Conservation (phyloP, 2,888 invertebrate genomes). For the Hydropsyche betteni region DNA sequence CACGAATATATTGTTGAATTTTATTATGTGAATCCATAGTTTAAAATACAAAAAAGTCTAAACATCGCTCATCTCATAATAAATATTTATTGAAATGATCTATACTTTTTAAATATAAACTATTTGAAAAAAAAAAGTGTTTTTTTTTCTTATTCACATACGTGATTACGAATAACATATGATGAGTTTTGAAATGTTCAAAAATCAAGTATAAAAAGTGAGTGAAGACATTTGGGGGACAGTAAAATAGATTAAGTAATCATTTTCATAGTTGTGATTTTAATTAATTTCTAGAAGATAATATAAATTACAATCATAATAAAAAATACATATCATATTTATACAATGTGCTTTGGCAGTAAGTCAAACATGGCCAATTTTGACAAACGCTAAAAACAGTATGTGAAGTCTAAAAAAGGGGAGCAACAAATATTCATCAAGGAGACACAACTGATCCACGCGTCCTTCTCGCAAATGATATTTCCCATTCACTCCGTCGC, state of each 20-base stretch:
- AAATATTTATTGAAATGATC: too few species aligned
- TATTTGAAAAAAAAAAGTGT: too few species aligned
- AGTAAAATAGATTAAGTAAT: too few species aligned
- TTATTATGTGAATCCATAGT: too few species aligned
- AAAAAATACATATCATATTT: conserved; percentile 32
- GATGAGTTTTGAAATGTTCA: too few species aligned
- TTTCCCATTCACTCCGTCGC: conserved; percentile 13
- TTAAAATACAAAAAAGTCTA: too few species aligned
- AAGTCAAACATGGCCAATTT: conserved; percentile 30
- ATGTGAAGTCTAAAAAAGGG: conserved; percentile 1
- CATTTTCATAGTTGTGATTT: background rate
- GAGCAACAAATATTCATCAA: conserved; percentile 12
- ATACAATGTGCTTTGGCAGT: conserved; percentile 31
- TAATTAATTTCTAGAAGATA: conserved; percentile 38
- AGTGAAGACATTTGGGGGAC: too few species aligned
- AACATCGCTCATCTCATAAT: too few species aligned
- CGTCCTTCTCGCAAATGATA: background rate
- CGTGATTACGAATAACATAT: too few species aligned
- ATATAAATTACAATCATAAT: conserved; percentile 38
- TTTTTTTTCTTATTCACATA: too few species aligned
- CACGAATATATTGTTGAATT: background rate
- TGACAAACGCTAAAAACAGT: conserved; percentile 27
- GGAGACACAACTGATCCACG: background rate
- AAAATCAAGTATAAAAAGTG: too few species aligned
- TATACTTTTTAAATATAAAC: too few species aligned